Base-by-base conservation (phyloP, 2,797 vertebrate species). In the Pygocentrus nattereri region DNA sequence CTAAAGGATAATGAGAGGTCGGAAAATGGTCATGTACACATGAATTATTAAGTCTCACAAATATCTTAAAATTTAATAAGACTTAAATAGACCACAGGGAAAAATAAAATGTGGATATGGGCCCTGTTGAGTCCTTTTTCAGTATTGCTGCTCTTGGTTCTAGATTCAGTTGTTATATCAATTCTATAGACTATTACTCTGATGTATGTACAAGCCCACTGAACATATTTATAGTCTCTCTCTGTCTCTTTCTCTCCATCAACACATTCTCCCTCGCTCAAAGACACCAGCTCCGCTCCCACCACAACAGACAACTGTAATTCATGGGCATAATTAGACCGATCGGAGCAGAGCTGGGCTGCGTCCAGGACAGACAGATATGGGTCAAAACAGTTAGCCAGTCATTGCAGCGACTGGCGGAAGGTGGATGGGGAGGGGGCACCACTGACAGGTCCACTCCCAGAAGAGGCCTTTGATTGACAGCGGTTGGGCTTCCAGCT, bases 251-350 rank as follows among this genome's bases (percentile, higher is more conserved):
- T 25, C 82, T 79, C 87, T 87, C 84, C 81, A 75, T 78, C 81
- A 5, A 62, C 89, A 75, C 52, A 72, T 54, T 87, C 86, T 85
- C 88, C 87, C 86, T 85, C 88, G 87, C 68, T 81, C 47, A 82
- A 86, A 89, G 88, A 87, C 41, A 78, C 73, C 74, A 80, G 56
- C 47, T 75, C 65, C 44, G 10, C 69, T 64, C 69, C 65, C 34
- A 74, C 68, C 72, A 86, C 87, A 82, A 82, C 86, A 90, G 89
- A 92, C 90, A 92, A 88, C 93, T 91, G 92, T 93, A 91, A 93
- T 93, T 94, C 93, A 93, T 84, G 82, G 88, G 91, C 89, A 93
- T 93, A 94, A 93, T 94, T 92, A 91, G 90, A 89, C 83, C 90
- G 89, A 92, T 91, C 90, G 92, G 89, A 91, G 85, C 87, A 82